Evolutionary conservation across 2,113 vertebrate species (phyloP), one percentile per base, ranked within the genome.

Genomic region (Lepus americanus): DNA sequence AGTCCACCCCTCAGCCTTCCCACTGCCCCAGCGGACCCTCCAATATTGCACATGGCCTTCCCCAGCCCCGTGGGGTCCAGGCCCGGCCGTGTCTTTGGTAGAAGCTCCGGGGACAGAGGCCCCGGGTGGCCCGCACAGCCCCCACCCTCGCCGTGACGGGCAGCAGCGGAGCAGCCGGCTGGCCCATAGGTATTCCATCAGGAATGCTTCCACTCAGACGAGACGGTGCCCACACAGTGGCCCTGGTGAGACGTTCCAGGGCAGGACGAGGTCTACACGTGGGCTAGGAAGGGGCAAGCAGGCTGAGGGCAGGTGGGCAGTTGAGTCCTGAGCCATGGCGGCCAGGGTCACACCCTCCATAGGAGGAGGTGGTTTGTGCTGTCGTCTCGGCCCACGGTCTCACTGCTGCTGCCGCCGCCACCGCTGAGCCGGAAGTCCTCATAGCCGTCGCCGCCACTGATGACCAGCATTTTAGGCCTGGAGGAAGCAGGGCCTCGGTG

Each of bases 301-400:
- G 96, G 88, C 80, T 61, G 93, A 64, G 84, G 87, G 84, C 36
- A 31, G 89, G 81, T 22, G 84, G 61, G 67, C 11, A 0, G 61
- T 59, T 0, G 4, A 16, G 81, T 86, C 67, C 90, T 14, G 73
- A 79, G 86, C 86, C 88, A 17, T 5, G 4, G n/a, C 0, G 31
- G 92, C 55, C 93, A 89, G 63, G 88, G 90, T 99, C 99, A 99
- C 87, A 99, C 99, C 97, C 99, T 98, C 99, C 99, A 99, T 22
- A 99, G 98, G 82, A 99, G 98, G 90, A 99, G 98, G 95, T 99
- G 99, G 98, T 99, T 99, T 95, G 99, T 99, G 98, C 99, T 99
- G 98, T 99, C 99, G 0, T 99, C 99, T 69, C 99, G 98, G 79
- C 99, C 99, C 63, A 99, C 99, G 0, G 99, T 99, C 98, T 99